A percentile compares a stretch with the other conserved stretches of the same genome.
phyloP scores from a whole-genome alignment of 2,888 invertebrate genomes.

The Blomia tropicalis region DNA sequence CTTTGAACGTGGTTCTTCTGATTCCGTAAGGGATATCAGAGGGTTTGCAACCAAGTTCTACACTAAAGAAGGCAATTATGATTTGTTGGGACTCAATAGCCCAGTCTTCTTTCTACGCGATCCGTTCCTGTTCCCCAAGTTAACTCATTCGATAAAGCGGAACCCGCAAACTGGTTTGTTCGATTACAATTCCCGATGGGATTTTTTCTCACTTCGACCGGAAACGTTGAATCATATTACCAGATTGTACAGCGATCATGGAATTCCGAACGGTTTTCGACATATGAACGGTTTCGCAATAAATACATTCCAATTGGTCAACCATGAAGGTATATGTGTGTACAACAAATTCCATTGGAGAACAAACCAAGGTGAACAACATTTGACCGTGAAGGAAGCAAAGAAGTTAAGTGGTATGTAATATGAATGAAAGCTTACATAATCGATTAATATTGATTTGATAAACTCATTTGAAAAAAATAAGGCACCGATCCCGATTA shows the following conservation, averaged over 20 bases:
- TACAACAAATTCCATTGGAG: slow-evolving; percentile 73
- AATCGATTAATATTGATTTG: slow-evolving; percentile 35
- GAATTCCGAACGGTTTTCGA: slow-evolving; percentile 77
- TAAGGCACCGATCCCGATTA: slow-evolving; percentile 60
- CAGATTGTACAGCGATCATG: slow-evolving; percentile 74
- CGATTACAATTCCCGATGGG: slow-evolving; percentile 91
- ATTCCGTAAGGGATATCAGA: slow-evolving; percentile 72
- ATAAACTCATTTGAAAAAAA: slow-evolving; percentile 32
- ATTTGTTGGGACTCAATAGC: slow-evolving; percentile 73
- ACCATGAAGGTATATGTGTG: slow-evolving; percentile 49
- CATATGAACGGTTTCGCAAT: slow-evolving; percentile 91
- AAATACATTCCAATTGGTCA: slow-evolving; percentile 79
- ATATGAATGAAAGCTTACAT: slow-evolving; percentile 35
- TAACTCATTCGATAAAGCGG: slow-evolving; percentile 89
- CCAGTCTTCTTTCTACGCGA: slow-evolving; percentile 85
- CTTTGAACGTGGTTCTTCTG: slow-evolving; percentile 77
- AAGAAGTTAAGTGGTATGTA: slow-evolving; percentile 46
- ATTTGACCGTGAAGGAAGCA: slow-evolving; percentile 53
- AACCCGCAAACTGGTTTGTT: slow-evolving; percentile 68
- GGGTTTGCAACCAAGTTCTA: slow-evolving; percentile 89
- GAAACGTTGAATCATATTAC: slow-evolving; percentile 68
- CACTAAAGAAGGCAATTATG: slow-evolving; percentile 74
- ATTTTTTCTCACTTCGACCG: slow-evolving; percentile 70
- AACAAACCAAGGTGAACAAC: slow-evolving; percentile 76
- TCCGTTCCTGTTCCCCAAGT: slow-evolving; percentile 73